Base-by-base conservation (phyloP, 2,888 invertebrate genomes). In the Zootermopsis nevadensis region DNA sequence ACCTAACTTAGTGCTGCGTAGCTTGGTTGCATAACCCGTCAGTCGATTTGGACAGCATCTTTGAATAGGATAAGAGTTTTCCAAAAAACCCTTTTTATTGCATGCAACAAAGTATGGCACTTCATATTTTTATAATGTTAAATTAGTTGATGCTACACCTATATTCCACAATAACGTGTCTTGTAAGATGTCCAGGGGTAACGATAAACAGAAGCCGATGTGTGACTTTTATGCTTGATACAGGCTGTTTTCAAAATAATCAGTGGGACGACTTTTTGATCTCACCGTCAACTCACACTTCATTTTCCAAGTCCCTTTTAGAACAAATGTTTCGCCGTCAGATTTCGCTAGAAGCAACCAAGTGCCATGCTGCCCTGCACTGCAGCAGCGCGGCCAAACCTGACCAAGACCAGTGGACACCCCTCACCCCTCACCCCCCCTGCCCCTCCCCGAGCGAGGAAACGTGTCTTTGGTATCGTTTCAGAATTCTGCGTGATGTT, bases 41-140 rank as follows among this genome's bases (percentile, higher is more conserved):
- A 60, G 48, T 60, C 8, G 6, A n/a, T 60, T 60, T 60, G 60
- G 60, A 60, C 60, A 27, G 12, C n/a, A n/a, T 60, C 60, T 60
- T 60, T 60, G 2, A n/a, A n/a, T 27, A 60, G n/a, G 60, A 2
- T 60, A 8, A 27, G 27, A 27, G 53, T 10, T 22, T 60, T 6
- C n/a, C 27, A 10, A 60, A 1, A n/a, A 60, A 27, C 7, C 60
- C 77, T 76, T 77, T 27, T 77, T 27, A 77, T 55, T n/a, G 77
- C 55, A n/a, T 69, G 67, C 67, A 48, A 80, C 82, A 84, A 87
- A 88, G 88, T 88, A 88, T 88, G 88, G 89, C 89, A 89, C 89
- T 89, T 89, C 88, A 89, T 89, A 89, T 88, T n/a, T 60, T 60
- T 60, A 4, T n/a, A 60, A 60, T 27, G 27, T 7, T 60, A 60